phyloP scores from a whole-genome alignment of 35 echinoderm and acorn worm species.

The Nesometra sesokonis region DNA sequence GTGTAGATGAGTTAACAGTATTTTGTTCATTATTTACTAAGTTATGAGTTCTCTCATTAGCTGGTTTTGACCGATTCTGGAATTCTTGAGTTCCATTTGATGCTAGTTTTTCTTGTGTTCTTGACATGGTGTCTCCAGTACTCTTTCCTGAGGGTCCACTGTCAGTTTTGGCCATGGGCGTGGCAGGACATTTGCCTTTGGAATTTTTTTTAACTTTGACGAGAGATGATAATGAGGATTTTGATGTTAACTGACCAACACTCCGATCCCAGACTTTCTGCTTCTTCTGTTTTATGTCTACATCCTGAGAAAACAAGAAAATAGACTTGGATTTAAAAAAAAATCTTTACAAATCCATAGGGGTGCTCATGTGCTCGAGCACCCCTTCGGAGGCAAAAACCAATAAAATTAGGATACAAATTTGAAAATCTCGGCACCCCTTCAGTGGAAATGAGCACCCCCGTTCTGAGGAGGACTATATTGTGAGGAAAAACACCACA shows the following conservation, averaged over 20 bases:
- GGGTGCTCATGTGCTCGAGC: background rate
- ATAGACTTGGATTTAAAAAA: background rate
- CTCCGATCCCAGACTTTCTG: background rate
- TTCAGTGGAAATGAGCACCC: too few species aligned
- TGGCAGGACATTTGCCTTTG: background rate
- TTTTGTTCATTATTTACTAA: background rate
- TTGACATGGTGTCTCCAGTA: background rate
- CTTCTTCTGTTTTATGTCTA: constrained; percentile 3
- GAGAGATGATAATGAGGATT: constrained; percentile 26
- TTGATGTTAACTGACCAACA: constrained; percentile 14
- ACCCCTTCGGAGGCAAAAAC: too few species aligned
- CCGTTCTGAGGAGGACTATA: too few species aligned
- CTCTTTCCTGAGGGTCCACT: background rate
- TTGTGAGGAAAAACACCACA: too few species aligned
- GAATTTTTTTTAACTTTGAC: constrained; percentile 37
- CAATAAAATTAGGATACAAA: too few species aligned
- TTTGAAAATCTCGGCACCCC: too few species aligned
- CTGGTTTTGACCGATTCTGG: background rate
- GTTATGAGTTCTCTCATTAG: too few species aligned
- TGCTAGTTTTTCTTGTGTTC: background rate
- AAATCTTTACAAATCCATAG: background rate
- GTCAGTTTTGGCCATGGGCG: background rate
- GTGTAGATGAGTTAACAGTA: background rate
- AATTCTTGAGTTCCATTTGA: background rate
- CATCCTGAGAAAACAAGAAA: background rate